These are phyloP conservation scores for Pseudoips prasinana DNA, from an alignment of 2,888 invertebrate species.

Conservation along the genomic window DNA sequence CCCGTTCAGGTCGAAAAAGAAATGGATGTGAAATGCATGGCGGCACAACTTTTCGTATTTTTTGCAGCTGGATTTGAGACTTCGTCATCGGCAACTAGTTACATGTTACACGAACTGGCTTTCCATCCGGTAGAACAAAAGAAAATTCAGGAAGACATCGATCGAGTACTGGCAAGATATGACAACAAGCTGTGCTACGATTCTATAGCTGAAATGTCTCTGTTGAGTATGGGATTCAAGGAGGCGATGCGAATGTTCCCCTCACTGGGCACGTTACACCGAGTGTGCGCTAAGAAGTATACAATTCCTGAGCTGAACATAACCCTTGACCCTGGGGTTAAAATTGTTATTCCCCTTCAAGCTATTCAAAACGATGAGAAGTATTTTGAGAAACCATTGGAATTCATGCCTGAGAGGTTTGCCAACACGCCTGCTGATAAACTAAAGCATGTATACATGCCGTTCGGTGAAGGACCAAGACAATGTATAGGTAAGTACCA, in stretches of 20 bases:
- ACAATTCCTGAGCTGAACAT: constrained; percentile 46
- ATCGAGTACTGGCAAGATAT: constrained; percentile 47
- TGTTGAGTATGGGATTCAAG: constrained; percentile 50
- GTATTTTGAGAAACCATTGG: constrained; percentile 51
- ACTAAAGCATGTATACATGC: constrained; percentile 46
- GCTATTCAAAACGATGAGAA: constrained; percentile 56
- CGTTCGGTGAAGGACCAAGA: constrained; percentile 60
- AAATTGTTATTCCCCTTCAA: constrained; percentile 52
- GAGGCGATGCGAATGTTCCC: constrained; percentile 58
- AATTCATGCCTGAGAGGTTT: constrained; percentile 54
- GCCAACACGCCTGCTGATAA: constrained; percentile 21
- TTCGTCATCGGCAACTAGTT: constrained; percentile 65
- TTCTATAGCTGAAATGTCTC: constrained; percentile 50
- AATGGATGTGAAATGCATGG: constrained; percentile 43
- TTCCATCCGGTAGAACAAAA: constrained; percentile 57
- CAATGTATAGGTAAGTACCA: constrained; percentile 52
- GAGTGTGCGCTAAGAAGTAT: constrained; percentile 45
- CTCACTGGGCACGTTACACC: constrained; percentile 46
- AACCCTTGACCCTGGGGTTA: constrained; percentile 55
- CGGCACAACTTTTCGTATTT: constrained; percentile 58
- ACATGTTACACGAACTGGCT: constrained; percentile 59
- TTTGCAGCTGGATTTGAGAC: constrained; percentile 75
- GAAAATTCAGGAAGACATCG: constrained; percentile 58
- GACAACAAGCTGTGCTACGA: constrained; percentile 56
- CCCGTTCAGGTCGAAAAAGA: constrained; percentile 46